Evolutionary conservation across 2,888 invertebrate species (phyloP), one percentile per base, ranked within the genome.

Genomic region (Chymomyza fuscimana): DNA sequence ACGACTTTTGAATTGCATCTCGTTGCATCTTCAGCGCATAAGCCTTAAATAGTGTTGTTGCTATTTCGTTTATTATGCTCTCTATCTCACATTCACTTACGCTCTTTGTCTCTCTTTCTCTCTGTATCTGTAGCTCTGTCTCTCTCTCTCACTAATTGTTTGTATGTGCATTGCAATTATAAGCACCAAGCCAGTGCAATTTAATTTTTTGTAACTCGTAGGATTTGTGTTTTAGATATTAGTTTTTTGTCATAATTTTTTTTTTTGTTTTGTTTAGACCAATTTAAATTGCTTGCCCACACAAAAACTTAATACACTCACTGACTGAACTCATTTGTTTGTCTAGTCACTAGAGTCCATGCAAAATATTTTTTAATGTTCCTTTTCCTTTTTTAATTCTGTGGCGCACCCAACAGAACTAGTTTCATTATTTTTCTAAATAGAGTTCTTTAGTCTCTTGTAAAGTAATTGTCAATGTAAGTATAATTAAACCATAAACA

Each of bases 381-480:
- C n/a, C 63, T 73, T 70, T 67, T 22, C 50, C 25, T 52, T 52
- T 52, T 51, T 59, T n/a, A 52, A 32, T 70, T 72, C 67, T 60
- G 75, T 84, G 76, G 70, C 73, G 85, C 82, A 81, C 82, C 63
- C 52, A 62, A 69, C 51, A 72, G 22, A 54, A 54, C 54, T 54
- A 54, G 54, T 19, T 54, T n/a, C 54, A 63, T 46, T 62, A 10
- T 25, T 32, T 40, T 64, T 56, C 50, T 76, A 67, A 75, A 50
- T 79, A 78, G 79, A 65, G 66, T 74, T 70, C 64, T 63, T 76
- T 83, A 84, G 83, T 77, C 78, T 73, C 69, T 80, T 85, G 76
- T 82, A 85, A 80, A 82, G 87, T 84, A 84, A 82, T 84, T 86
- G 76, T 80, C 82, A 77, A 78, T 88, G 88, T 88, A 88, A 88